Evolutionary conservation across 2,113 vertebrate genomes (phyloP).

Genomic region (Platichthys stellatus): DNA sequence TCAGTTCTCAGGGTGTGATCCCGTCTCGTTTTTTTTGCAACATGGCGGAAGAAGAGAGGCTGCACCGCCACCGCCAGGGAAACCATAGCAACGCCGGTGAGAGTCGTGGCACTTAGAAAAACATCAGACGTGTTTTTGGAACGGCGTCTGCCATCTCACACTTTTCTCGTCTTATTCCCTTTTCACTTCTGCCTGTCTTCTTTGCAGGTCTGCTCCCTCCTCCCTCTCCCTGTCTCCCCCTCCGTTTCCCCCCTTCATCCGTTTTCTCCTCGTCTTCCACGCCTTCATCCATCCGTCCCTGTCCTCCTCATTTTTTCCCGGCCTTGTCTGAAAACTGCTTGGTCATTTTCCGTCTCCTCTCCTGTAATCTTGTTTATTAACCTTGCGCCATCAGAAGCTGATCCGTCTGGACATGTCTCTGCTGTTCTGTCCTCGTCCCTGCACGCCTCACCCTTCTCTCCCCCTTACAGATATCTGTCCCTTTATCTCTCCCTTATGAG

Average conservation of each 20-base stretch:
- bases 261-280: constrained; percentile 20
- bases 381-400: constrained; percentile 5
- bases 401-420: constrained; percentile 10
- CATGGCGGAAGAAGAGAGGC: constrained; percentile 31
- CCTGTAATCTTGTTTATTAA: constrained; percentile 31
- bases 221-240: not conserved
- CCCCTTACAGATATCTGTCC: not conserved
- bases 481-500: not conserved
- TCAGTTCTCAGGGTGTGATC: too few relatives aligned
- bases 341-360: constrained; percentile 34
- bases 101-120: constrained; percentile 51
- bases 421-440: constrained; percentile 10
- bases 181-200: not conserved
- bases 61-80: constrained; percentile 37
- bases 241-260: constrained; percentile 12
- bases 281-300: constrained; percentile 20
- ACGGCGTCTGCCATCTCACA: constrained; percentile 26
- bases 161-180: not conserved
- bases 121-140: constrained; percentile 51
- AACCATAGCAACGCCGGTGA: constrained; percentile 69
- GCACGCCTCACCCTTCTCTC: not conserved
- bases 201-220: too few relatives aligned
- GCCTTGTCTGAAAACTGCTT: constrained; percentile 29
- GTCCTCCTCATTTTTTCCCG: constrained; percentile 8
- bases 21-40: constrained; percentile 13